Evolutionary conservation across 2,888 invertebrate species (phyloP).

Genomic region (Trissoscelio sp.): DNA sequence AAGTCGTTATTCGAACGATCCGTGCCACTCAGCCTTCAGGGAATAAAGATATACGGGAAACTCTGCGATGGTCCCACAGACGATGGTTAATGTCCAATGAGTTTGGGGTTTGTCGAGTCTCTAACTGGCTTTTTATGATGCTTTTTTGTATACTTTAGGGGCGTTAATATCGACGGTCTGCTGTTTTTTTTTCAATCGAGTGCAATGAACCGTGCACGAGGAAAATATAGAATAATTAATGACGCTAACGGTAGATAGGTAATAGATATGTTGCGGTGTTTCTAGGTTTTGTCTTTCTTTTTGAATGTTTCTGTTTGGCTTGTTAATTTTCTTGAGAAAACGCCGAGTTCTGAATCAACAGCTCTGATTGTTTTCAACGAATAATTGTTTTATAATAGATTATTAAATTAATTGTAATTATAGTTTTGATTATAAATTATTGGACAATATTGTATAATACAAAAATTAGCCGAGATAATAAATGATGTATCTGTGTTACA

Average conservation of each 20-base stretch:
- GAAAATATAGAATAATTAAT: conserved; percentile 50
- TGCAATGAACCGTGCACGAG: conserved; percentile 41
- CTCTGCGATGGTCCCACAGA: not conserved
- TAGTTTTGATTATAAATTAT: not conserved
- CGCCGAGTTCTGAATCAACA: too few relatives aligned
- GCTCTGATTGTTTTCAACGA: too few relatives aligned
- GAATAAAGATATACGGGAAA: conserved; percentile 46
- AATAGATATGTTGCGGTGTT: conserved; percentile 28
- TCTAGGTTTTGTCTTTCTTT: not conserved
- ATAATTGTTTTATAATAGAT: too few relatives aligned
- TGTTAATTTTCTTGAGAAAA: too few relatives aligned
- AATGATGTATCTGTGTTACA: not conserved
- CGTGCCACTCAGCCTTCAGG: conserved; percentile 37
- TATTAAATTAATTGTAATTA: not conserved
- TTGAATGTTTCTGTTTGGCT: conserved; percentile 5
- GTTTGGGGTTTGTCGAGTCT: not conserved
- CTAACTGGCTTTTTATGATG: not conserved
- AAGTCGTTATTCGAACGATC: conserved; percentile 70
- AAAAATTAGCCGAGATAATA: not conserved
- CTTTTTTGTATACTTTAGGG: not conserved
- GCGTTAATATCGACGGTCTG: not conserved
- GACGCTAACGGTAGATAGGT: conserved; percentile 45
- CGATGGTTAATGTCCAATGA: conserved; percentile 6
- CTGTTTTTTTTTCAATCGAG: not conserved
- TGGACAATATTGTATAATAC: not conserved